Evolutionary conservation across 2,888 invertebrate genomes (phyloP), one percentile per base, ranked within the genome.

Genomic region (Margaritifera margaritifera): DNA sequence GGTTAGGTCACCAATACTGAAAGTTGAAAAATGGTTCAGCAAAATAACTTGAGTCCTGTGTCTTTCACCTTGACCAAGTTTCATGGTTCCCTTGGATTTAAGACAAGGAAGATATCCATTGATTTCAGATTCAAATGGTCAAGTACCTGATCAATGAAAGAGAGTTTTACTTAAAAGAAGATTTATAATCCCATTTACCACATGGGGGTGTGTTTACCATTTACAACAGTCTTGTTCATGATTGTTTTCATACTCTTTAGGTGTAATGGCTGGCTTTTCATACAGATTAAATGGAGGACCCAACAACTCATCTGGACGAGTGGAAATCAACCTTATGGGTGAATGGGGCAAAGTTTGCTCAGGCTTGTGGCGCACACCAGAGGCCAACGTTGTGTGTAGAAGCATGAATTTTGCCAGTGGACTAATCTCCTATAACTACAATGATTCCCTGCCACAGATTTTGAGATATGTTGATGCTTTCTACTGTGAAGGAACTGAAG

Each of bases 241-340:
- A 42, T 42, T 42, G 15, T 42, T 42, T 42, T 42, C 42, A 42
- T 42, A 42, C 42, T 11, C 42, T 42, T 42, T 15, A 42, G 42
- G 15, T 42, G 42, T 8, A 42, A 42, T 15, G 15, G 2, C 42
- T 15, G 84, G 82, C 55, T 77, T 86, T n/a, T 58, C 77, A 24
- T 86, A 82, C 71, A 75, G 80, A 19, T 62, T 85, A 19, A 66
- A 63, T 18, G 82, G 79, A 8, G 81, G 84, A 15, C 24, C 42
- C 1, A 66, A 67, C 57, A 63, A 69, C 6, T 65, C 69, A 19
- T 53, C 56, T 4, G 87, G 87, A 0, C 77, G 87, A 15, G 86
- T 86, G 8, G 86, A 87, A 71, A 82, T 87, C n/a, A 78, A 80
- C 20, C 82, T 82, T 60, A 83, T 83, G 51, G 84, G 82, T 8